phyloP scores from a whole-genome alignment of 2,888 invertebrate species.

The Cryptus armator region DNA sequence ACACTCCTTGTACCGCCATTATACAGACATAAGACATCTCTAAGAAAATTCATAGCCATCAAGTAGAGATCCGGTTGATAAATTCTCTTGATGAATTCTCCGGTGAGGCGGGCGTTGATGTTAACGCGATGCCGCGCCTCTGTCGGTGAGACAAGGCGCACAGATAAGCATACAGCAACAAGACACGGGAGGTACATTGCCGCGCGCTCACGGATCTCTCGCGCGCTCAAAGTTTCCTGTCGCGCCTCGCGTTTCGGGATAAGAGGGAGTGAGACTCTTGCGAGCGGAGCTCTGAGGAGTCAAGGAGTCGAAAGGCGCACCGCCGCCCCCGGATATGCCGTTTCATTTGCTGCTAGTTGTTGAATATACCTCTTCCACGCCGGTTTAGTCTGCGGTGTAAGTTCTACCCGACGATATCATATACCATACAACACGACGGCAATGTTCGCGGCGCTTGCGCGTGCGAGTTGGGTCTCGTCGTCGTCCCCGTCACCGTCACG shows the following conservation, averaged over 20 bases:
- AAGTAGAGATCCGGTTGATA: constrained; percentile 53
- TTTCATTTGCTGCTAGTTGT: constrained; percentile 14
- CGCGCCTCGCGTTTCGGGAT: constrained; percentile 52
- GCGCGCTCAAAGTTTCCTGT: constrained; percentile 61
- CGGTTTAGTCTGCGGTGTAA: not conserved
- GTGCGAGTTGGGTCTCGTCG: not conserved
- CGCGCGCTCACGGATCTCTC: constrained; percentile 19
- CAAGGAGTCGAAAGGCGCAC: constrained; percentile 17
- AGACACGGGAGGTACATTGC: constrained; percentile 19
- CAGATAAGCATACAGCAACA: constrained; percentile 36
- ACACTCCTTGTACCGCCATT: not conserved
- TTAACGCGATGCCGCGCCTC: constrained; percentile 51
- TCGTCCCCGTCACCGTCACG: not conserved
- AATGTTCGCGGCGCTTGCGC: constrained; percentile 17
- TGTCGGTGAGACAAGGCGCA: constrained; percentile 40
- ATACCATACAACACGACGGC: constrained; percentile 21
- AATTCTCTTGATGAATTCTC: constrained; percentile 53
- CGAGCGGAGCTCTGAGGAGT: not conserved
- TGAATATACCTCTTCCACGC: constrained; percentile 5
- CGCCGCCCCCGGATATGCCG: constrained; percentile 21
- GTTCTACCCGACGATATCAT: constrained; percentile 25
- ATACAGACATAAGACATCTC: not conserved
- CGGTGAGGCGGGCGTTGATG: constrained; percentile 47
- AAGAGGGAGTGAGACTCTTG: constrained; percentile 41
- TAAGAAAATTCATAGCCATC: constrained; percentile 17